phyloP scores from a whole-genome alignment of 53 echinoderm and acorn worm genomes.

The Astropecten irregularis region DNA sequence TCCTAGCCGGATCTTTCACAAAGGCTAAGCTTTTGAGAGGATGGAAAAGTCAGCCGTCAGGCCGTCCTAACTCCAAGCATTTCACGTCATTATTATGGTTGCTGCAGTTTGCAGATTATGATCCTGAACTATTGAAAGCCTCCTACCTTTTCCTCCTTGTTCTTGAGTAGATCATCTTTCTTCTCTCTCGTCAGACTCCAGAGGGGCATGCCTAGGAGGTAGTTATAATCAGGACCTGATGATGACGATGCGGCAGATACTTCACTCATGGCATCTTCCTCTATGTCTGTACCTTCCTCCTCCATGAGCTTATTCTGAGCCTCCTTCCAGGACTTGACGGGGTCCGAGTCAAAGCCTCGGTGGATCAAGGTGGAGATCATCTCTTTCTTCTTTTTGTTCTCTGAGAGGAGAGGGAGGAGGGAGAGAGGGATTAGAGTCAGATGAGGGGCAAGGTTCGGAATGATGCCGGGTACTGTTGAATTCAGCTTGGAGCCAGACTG shows the following conservation, averaged over 20 bases:
- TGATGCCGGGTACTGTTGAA: no score
- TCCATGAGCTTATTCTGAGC: constrained; percentile 57
- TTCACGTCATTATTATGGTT: no score
- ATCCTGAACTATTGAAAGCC: no score
- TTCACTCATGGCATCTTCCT: constrained; percentile 58
- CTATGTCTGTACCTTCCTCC: constrained; percentile 27
- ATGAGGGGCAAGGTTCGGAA: no score
- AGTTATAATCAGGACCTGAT: constrained; percentile 89
- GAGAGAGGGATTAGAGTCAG: neutral
- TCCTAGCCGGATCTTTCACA: no score
- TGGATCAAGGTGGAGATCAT: constrained; percentile 84
- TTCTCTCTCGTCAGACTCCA: constrained; percentile 92
- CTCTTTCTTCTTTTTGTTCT: constrained; percentile 94
- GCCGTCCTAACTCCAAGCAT: no score
- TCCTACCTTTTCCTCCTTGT: constrained; percentile 80
- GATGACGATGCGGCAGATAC: constrained; percentile 53
- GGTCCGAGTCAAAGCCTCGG: constrained; percentile 94
- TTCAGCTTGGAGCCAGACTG: no score
- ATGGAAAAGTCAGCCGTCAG: no score
- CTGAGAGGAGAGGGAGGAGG: constrained; percentile 41
- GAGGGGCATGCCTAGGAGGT: constrained; percentile 95
- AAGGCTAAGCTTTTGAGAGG: no score
- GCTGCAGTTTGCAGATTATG: no score
- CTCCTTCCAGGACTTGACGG: constrained; percentile 88
- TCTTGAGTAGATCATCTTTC: constrained; percentile 86